A percentile compares a stretch with the other conserved stretches of the same genome.
Conservation (phyloP, 2,888 invertebrate genomes). For the Heterodera filipjevi region DNA sequence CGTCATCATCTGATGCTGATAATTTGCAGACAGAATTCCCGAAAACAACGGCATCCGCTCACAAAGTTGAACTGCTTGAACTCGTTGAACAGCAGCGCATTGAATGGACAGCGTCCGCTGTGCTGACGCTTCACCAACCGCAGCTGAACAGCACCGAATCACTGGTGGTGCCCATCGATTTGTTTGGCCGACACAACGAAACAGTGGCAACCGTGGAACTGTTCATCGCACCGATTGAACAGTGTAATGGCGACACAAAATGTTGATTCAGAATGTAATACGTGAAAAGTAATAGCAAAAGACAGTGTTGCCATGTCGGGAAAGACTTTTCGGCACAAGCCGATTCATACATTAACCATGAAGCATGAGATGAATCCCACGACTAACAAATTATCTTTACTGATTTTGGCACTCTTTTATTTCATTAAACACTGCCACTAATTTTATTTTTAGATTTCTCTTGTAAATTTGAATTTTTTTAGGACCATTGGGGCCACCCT, state of each 20-base stretch:
- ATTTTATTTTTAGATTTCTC: too few relatives aligned
- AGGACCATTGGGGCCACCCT: too few relatives aligned
- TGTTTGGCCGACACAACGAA: slow-evolving; percentile 7
- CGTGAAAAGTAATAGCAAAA: too few relatives aligned
- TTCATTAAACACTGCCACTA: too few relatives aligned
- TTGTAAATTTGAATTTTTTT: too few relatives aligned
- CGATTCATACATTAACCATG: too few relatives aligned
- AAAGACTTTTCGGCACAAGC: too few relatives aligned
- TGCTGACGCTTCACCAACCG: neutral
- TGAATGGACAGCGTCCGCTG: neutral
- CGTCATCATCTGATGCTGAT: neutral
- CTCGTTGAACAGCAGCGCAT: neutral
- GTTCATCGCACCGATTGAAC: neutral
- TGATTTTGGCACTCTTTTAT: too few relatives aligned
- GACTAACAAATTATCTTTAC: too few relatives aligned
- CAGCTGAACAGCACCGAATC: neutral
- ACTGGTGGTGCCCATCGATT: neutral
- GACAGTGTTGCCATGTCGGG: too few relatives aligned
- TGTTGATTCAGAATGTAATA: neutral
- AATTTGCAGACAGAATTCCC: neutral
- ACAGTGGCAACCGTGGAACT: slow-evolving; percentile 2
- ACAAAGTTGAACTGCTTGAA: neutral
- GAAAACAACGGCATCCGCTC: neutral
- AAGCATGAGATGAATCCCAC: too few relatives aligned
- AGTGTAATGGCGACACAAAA: neutral